These are phyloP conservation scores for Centropyge bicolor DNA, from an alignment of 2,797 vertebrate species.

Conservation along the genomic window DNA sequence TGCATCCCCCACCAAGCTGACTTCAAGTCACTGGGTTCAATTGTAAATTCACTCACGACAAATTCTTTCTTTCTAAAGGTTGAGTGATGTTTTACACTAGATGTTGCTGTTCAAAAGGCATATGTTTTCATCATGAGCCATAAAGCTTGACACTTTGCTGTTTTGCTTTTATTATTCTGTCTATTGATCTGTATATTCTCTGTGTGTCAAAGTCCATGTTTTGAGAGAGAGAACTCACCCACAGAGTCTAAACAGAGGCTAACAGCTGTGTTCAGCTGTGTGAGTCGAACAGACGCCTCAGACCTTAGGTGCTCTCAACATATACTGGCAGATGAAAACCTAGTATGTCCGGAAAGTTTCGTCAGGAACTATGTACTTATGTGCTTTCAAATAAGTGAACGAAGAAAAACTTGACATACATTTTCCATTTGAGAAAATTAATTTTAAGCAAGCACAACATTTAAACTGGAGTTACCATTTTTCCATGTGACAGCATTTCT, in stretches of 20 bases:
- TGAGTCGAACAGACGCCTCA: background rate
- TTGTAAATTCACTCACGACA: slow-evolving; percentile 11
- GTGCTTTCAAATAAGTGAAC: slow-evolving; percentile 5
- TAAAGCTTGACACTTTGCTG: slow-evolving; percentile 5
- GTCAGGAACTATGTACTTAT: background rate
- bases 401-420: background rate
- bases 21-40: slow-evolving; percentile 19
- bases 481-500: slow-evolving; percentile 53
- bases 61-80: background rate
- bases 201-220: slow-evolving; percentile 22
- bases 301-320: background rate
- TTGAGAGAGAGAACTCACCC: slow-evolving; percentile 16
- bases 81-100: slow-evolving; percentile 21
- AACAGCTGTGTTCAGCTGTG: slow-evolving; percentile 17
- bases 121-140: slow-evolving; percentile 24
- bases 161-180: slow-evolving; percentile 29
- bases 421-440: background rate
- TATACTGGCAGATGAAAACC: slow-evolving; percentile 11
- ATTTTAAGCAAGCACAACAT: slow-evolving; percentile 6
- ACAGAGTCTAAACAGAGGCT: slow-evolving; percentile 20
- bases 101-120: slow-evolving; percentile 23
- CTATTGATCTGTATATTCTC: slow-evolving; percentile 28
- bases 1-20: slow-evolving; percentile 24
- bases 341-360: background rate
- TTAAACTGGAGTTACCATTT: slow-evolving; percentile 36